Evolutionary conservation across 2,113 vertebrate genomes (phyloP), one percentile per base, ranked within the genome.

Genomic region (Poeciliopsis occidentalis): DNA sequence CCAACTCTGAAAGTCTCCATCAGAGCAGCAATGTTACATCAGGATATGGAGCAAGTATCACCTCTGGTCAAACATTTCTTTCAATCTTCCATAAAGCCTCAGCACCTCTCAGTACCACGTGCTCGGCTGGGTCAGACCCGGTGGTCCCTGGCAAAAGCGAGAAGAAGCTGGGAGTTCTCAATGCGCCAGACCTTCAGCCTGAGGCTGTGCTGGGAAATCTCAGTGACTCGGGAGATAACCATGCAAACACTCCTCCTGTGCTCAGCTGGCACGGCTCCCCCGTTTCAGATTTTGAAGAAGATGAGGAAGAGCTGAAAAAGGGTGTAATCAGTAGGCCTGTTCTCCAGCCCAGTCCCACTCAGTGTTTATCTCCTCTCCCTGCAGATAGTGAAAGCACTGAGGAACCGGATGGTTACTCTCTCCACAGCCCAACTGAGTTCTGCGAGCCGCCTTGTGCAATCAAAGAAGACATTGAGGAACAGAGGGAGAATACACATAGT

Each of bases 221-320:
- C 60, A 87, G 81, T 31, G 93, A 94, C 73, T 64, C 84, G 0
- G 85, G 86, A 39, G 85, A 93, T 80, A 93, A 94, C 75, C 91
- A 91, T 37, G 70, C 89, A 11, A 91, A 92, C 76, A 95, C 94
- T 24, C 95, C 95, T 11, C 95, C 95, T 24, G 93, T 94, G 37
- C 92, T 95, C 63, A 95, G 95, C 87, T 94, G 94, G 93, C 95
- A 95, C 78, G 95, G 94, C 54, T 95, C 95, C 32, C 94, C 94
- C 0, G 92, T 93, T 3, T 94, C 94, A 1, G 81, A 76, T 47
- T 63, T 93, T 34, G 90, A 86, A 41, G 94, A 94, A 32, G 94
- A 94, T 4, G 94, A 94, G 39, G 91, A 91, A 1, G 92, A 93
- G 70, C 72, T 92, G 0, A 89, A 89, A 44, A 91, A 92, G 34